A percentile compares a stretch with the other conserved stretches of the same genome.
Evolutionary conservation across 2,888 invertebrate genomes (phyloP).

Genomic region (Syrphus vitripennis): DNA sequence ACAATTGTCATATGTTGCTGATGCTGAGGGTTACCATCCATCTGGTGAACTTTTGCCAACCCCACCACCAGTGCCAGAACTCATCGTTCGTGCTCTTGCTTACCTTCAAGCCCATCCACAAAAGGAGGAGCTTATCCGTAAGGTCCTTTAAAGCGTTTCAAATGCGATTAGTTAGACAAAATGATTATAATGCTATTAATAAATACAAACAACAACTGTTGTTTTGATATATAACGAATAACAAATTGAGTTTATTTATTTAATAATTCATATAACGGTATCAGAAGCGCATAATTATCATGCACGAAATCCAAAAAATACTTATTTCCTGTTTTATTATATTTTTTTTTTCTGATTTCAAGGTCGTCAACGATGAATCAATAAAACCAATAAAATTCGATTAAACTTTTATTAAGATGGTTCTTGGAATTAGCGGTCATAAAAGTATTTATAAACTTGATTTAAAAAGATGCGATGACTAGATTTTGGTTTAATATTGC

Average conservation of each 20-base stretch:
- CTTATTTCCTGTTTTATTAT: neutral
- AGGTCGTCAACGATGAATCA: neutral
- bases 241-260: neutral
- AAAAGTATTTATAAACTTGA: neutral
- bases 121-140: slow-evolving; percentile 14
- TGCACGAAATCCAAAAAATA: neutral
- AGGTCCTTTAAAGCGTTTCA: neutral
- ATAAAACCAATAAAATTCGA: neutral
- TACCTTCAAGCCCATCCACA: slow-evolving; percentile 81
- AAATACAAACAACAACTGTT: slow-evolving; percentile 15
- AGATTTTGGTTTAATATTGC: neutral
- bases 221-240: neutral
- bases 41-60: slow-evolving; percentile 81
- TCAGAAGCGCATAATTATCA: neutral
- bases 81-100: slow-evolving; percentile 82
- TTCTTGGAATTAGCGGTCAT: neutral
- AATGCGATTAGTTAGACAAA: neutral
- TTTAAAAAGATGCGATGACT: neutral
- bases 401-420: neutral
- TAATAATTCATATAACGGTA: neutral
- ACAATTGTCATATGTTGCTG: slow-evolving; percentile 82
- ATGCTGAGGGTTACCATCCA: slow-evolving; percentile 84
- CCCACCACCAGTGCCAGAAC: slow-evolving; percentile 83
- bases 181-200: neutral
- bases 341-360: neutral